Evolutionary conservation across 2,113 vertebrate species (phyloP).

Genomic region (Menura novaehollandiae): DNA sequence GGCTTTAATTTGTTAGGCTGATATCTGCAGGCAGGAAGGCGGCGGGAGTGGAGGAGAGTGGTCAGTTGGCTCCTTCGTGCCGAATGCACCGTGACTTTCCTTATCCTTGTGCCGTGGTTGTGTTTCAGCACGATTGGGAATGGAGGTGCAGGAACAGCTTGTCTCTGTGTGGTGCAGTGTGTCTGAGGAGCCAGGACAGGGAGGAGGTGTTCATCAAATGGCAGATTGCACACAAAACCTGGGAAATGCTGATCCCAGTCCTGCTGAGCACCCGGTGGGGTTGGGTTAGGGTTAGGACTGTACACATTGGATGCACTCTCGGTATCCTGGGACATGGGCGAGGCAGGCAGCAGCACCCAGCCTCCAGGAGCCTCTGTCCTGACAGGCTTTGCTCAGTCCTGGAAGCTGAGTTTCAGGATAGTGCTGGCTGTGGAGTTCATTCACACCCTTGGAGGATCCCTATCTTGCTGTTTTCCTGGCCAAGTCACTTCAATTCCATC

Average conservation of each 20-base stretch:
- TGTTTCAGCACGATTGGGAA: not conserved
- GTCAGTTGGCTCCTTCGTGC: not conserved
- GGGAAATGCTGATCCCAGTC: not conserved
- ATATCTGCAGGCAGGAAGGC: not conserved
- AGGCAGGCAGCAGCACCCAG: not conserved
- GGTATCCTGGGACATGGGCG: fast-evolving
- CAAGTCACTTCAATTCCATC: not conserved
- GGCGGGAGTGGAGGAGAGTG: not conserved
- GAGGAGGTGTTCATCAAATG: not conserved
- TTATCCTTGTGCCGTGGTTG: not conserved
- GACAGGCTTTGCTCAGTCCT: not conserved
- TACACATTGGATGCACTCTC: not conserved
- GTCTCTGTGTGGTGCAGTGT: not conserved
- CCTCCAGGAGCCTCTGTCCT: not conserved
- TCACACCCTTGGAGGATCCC: not conserved
- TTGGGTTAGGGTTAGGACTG: not conserved
- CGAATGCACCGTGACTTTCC: not conserved
- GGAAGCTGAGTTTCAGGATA: not conserved
- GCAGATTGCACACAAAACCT: not conserved
- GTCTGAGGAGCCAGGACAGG: not conserved
- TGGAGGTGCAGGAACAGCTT: not conserved
- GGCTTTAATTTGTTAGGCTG: not conserved
- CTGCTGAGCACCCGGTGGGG: not conserved
- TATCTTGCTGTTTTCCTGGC: not conserved
- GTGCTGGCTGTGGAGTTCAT: not conserved